phyloP scores from a whole-genome alignment of 2,113 vertebrate species.

The Grammomys dolichurus region DNA sequence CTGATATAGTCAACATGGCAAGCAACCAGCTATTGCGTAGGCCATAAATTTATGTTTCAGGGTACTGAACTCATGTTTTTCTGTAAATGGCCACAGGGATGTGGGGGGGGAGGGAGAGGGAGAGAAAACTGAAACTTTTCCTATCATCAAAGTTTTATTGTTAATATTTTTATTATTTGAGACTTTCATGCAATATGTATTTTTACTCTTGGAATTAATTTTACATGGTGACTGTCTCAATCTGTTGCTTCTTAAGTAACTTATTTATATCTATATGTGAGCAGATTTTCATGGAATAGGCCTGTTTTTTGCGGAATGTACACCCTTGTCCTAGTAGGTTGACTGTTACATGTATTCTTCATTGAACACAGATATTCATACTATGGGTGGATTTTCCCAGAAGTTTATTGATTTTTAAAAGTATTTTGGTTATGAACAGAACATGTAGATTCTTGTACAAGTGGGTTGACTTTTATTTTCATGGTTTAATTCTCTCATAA shows the following conservation, averaged over 20 bases:
- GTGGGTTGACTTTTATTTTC: not conserved
- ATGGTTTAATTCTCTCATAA: not conserved
- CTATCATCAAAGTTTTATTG: not conserved
- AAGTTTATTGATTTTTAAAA: not conserved
- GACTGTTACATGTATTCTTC: not conserved
- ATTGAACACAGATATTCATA: not conserved
- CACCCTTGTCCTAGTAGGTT: not conserved
- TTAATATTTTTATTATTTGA: not conserved
- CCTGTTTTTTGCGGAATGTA: not conserved
- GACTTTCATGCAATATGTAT: not conserved
- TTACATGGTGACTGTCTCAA: not conserved
- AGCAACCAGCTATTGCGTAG: not conserved
- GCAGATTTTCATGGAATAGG: not conserved
- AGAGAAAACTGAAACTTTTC: no score
- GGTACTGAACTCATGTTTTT: not conserved
- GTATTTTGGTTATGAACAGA: not conserved
- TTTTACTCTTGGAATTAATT: not conserved
- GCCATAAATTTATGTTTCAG: not conserved
- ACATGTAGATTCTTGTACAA: not conserved
- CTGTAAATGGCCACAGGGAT: not conserved
- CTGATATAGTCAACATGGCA: not conserved
- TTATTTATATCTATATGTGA: not conserved
- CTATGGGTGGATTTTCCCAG: not conserved
- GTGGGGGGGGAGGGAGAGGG: not conserved
- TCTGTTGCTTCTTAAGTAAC: not conserved